Base-by-base conservation (phyloP, 2,797 vertebrate genomes). In the Cynodonichthys magdalenae region DNA sequence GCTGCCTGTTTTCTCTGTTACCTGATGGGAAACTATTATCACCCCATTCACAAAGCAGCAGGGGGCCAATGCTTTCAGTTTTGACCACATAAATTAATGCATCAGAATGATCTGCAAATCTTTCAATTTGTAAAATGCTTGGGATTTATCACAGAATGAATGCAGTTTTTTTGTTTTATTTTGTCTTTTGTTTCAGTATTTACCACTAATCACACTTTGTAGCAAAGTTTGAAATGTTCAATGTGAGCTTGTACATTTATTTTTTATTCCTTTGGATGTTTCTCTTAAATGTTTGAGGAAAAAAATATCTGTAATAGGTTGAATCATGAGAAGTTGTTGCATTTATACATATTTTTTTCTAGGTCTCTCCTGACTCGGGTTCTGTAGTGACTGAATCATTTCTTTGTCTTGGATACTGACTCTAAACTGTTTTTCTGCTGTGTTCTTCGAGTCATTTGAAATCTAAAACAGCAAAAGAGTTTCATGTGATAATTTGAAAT, bases 1-100 rank as follows among this genome's bases (percentile, higher is more conserved):
- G 63, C 72, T 77, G 78, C 61, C 52, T 68, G 58, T 55, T 77
- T 46, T 63, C 68, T 66, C 19, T 6, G 41, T 57, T 63, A 57
- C 57, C 63, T 78, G 81, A 79, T 82, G 72, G 72, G 61, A 88
- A 83, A 74, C 75, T 14, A 27, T 76, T 77, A 77, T 74, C 75
- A 60, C 63, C n/a, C 36, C 19, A 46, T 66, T 71, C 57, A 71
- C 50, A 70, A 62, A 68, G 48, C 67, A 66, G 44, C 56, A 60
- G 47, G 52, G 58, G 42, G 50, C 15, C 29, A 36, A 36, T 3
- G 51, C 42, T 84, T 86, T 81, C 70, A 55, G 49, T 70, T 72
- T 49, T 36, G 15, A 11, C 64, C 45, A 36, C 34, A n/a, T 14
- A 27, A 50, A 19, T 44, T 17, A 60, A 27, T n/a, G 17, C 19